A percentile compares a stretch with the other conserved stretches of the same genome.
Conservation (phyloP, 2,113 vertebrate genomes). For the Athene cunicularia region DNA sequence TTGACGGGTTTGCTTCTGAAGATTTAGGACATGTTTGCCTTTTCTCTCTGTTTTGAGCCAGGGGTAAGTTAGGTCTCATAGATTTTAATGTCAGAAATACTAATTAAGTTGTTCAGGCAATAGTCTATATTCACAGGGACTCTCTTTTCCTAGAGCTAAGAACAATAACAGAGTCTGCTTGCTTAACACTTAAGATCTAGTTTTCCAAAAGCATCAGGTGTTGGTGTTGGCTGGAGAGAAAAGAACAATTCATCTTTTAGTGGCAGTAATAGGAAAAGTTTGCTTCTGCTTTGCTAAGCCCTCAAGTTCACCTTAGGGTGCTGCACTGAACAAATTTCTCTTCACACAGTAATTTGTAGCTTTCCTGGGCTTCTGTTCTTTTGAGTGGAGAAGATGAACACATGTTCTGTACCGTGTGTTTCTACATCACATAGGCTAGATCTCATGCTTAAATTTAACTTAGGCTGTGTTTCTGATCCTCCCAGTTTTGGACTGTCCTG, state of each 20-base stretch:
- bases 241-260: background rate
- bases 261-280: background rate
- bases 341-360: background rate
- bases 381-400: background rate
- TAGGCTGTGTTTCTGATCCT: background rate
- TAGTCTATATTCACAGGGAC: background rate
- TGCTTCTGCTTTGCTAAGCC: background rate
- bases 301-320: background rate
- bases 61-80: background rate
- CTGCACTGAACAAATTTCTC: background rate
- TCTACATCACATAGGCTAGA: accelerated
- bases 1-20: background rate
- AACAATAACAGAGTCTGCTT: background rate
- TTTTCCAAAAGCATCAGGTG: background rate
- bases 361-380: background rate
- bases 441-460: background rate
- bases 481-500: background rate
- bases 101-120: background rate
- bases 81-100: accelerated
- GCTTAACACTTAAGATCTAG: background rate
- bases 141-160: background rate
- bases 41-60: background rate
- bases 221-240: background rate
- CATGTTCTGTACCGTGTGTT: background rate
- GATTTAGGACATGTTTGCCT: background rate